These are phyloP conservation scores for Xestia sexstrigata DNA, from an alignment of 2,888 invertebrate genomes.

Conservation along the genomic window DNA sequence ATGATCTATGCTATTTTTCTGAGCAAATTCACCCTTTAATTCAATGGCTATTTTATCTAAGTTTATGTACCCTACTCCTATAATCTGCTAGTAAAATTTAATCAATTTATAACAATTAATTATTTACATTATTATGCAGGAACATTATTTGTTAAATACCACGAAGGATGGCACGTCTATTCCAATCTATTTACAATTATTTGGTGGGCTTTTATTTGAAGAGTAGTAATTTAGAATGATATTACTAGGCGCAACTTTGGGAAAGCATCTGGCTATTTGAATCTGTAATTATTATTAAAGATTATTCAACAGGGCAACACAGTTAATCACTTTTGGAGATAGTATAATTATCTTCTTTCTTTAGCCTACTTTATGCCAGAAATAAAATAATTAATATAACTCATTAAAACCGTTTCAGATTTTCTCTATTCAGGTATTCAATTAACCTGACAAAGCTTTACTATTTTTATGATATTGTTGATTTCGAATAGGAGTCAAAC, in stretches of 20 bases:
- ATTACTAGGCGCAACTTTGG: background rate
- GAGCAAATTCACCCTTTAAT: background rate
- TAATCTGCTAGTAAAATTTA: background rate
- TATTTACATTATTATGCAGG: slow-evolving; percentile 48
- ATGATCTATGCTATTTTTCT: background rate
- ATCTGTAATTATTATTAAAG: background rate
- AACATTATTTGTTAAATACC: slow-evolving; percentile 32
- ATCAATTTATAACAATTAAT: slow-evolving; percentile 3
- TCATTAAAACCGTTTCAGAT: background rate
- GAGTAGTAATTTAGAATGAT: slow-evolving; percentile 15
- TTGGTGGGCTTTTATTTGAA: slow-evolving; percentile 46
- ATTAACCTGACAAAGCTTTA: background rate
- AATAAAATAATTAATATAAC: background rate
- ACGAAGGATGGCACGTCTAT: slow-evolving; percentile 42
- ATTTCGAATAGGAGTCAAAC: slow-evolving; percentile 63
- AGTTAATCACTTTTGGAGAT: background rate
- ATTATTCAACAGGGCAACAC: background rate
- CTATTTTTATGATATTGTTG: background rate
- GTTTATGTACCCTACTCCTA: background rate
- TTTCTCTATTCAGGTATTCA: background rate
- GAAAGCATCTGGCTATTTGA: background rate
- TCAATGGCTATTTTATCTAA: background rate
- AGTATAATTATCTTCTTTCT: background rate
- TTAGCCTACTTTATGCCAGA: background rate
- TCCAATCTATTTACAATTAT: slow-evolving; percentile 33